Evolutionary conservation across 2,113 vertebrate species (phyloP).

Genomic region (Notothenia rossii): DNA sequence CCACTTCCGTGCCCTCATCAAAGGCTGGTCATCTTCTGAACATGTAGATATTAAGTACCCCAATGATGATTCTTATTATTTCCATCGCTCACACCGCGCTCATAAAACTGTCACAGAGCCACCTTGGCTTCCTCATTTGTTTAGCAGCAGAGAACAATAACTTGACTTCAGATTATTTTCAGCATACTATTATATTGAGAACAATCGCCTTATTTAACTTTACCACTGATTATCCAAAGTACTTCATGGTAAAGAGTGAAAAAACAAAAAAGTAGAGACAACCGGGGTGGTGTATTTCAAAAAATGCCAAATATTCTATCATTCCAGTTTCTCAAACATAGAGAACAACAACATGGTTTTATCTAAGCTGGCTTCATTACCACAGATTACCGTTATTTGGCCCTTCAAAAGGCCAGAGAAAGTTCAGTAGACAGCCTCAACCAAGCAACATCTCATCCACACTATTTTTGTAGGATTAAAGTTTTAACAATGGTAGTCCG

Average conservation of each 20-base stretch:
- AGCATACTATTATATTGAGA: neutral
- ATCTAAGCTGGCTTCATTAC: neutral
- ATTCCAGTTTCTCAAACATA: neutral
- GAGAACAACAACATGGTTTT: neutral
- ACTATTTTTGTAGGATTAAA: neutral
- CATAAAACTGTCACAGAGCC: neutral
- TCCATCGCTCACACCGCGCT: conserved; percentile 11
- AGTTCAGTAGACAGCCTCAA: neutral
- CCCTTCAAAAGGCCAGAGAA: neutral
- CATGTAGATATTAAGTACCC: conserved; percentile 31
- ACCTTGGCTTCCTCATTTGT: too few species aligned
- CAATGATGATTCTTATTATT: conserved; percentile 32
- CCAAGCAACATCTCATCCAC: neutral
- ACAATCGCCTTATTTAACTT: too few species aligned
- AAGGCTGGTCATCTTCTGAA: conserved; percentile 29
- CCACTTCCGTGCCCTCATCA: conserved; percentile 41
- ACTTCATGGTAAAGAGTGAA: neutral
- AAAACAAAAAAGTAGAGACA: neutral
- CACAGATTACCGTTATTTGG: neutral
- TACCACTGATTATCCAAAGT: neutral
- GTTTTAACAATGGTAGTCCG: too few species aligned
- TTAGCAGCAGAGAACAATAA: neutral
- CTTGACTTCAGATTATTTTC: neutral
- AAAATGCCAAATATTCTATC: neutral
- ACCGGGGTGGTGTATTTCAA: neutral